These are phyloP conservation scores for Caenorhabditis inopinata DNA, from an alignment of 1,140 invertebrate genomes.

Conservation along the genomic window DNA sequence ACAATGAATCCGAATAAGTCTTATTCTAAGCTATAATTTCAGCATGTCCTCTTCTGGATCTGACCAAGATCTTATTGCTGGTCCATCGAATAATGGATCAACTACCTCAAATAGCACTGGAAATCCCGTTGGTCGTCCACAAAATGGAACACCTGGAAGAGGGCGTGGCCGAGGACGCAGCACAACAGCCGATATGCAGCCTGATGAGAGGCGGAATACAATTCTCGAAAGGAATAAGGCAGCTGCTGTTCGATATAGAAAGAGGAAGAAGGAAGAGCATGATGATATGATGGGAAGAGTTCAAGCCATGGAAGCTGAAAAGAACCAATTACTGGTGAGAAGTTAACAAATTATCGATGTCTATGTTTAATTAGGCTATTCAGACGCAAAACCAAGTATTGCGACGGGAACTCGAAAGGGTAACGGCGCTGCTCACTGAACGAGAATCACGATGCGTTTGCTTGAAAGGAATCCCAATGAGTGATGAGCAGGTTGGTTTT, in stretches of 20 bases:
- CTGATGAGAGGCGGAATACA: constrained; percentile 47
- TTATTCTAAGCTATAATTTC: not conserved
- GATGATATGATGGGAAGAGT: constrained; percentile 52
- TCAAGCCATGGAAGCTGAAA: constrained; percentile 49
- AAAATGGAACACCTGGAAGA: constrained; percentile 30
- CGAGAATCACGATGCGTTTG: constrained; percentile 47
- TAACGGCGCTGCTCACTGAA: constrained; percentile 46
- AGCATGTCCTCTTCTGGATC: constrained; percentile 17
- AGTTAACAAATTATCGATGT: constrained; percentile 16
- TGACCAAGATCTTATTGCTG: not conserved
- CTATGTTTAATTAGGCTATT: constrained; percentile 25
- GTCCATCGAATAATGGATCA: not conserved
- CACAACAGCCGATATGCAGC: constrained; percentile 45
- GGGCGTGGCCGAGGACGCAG: constrained; percentile 47
- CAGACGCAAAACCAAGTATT: constrained; percentile 51
- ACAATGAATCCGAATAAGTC: not conserved
- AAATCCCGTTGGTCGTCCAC: constrained; percentile 9
- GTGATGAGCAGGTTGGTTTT: not conserved
- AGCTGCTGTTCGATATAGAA: constrained; percentile 50
- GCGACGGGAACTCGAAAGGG: constrained; percentile 49
- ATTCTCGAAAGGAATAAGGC: constrained; percentile 52
- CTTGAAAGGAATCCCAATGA: not conserved
- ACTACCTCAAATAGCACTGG: not conserved
- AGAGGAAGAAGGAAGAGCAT: constrained; percentile 54
- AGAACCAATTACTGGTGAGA: constrained; percentile 43